Percentiles rank a stretch among this genome's conserved stretches.
Conservation (phyloP, 2,113 vertebrate species). For the Megalops atlanticus region DNA sequence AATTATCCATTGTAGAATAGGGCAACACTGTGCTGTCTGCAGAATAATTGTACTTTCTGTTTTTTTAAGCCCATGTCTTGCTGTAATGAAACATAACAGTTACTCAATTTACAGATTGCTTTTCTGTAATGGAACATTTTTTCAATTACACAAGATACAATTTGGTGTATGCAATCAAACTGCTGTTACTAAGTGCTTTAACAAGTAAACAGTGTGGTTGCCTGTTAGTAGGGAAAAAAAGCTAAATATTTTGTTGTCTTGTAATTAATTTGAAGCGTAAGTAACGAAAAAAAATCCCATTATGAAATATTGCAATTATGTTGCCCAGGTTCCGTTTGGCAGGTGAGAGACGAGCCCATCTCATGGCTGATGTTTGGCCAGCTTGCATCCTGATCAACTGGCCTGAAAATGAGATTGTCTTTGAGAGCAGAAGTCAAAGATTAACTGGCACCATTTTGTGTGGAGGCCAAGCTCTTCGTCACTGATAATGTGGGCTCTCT, state of each 20-base stretch:
- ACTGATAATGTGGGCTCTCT: conserved; percentile 13
- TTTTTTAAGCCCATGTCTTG: no score
- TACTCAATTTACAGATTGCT: background rate
- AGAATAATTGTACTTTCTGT: background rate
- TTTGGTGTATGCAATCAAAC: no score
- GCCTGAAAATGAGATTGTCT: background rate
- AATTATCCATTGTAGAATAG: background rate
- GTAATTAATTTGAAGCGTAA: conserved; percentile 28
- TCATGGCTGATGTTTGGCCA: conserved; percentile 7
- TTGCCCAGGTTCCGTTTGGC: background rate
- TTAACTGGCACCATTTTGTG: background rate
- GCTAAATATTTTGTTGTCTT: no score
- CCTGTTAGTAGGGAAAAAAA: background rate
- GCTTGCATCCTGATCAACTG: background rate
- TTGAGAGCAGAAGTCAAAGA: background rate
- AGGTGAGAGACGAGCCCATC: conserved; percentile 26
- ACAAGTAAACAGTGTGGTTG: background rate
- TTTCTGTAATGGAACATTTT: background rate
- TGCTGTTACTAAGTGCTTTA: background rate
- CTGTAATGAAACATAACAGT: background rate
- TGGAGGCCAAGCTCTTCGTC: background rate
- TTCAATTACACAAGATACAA: background rate
- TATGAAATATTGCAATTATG: conserved; percentile 56
- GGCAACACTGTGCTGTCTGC: background rate
- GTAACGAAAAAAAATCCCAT: conserved; percentile 34